Base-by-base conservation (phyloP, 2,888 invertebrate genomes). In the Drosophila birchii region DNA sequence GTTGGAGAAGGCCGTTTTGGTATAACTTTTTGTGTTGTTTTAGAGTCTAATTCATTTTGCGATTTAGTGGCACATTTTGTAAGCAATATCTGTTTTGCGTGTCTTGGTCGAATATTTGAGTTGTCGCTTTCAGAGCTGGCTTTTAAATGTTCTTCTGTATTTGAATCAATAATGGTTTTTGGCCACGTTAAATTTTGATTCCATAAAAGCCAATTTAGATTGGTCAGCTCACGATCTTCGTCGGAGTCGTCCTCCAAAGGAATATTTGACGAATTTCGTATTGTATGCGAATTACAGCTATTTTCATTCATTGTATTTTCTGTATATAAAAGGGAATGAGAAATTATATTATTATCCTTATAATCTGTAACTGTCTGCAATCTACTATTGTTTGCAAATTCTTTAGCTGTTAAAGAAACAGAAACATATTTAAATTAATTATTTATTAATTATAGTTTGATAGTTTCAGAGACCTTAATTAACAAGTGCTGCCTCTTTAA, bases 181-280 rank as follows among this genome's bases (percentile, higher is more conserved):
- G 91, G 90, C 89, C 91, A 91, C 5, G 88, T 84, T 39, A 92
- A 76, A 41, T 90, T 88, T 70, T 91, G 90, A 68, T 92, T 92
- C n/a, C 91, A 85, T n/a, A 92, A 61, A 23, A 92, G 72, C 92
- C 92, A 92, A 36, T 88, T 91, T 11, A 92, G 71, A 69, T 91
- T 92, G 2, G 92, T 92, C 18, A 92, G 73, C 56, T 92, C 92
- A 16, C 86, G 81, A 59, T 92, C 92, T 20, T 91, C 90, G 38
- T 92, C 92, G 0, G 87, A 88, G 49, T 90, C 90, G 18, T 89
- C 45, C n/a, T 23, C 41, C 14, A n/a, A n/a, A 4, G 23, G n/a
- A 14, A n/a, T 6, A 9, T 23, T 55, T 20, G 32, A 16, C 34
- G 20, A 20, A 14, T 20, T 16, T 29, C 7, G 16, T 29, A 12